Conservation (phyloP, 1,140 invertebrate species). For the Phenacoccus solenopsis region DNA sequence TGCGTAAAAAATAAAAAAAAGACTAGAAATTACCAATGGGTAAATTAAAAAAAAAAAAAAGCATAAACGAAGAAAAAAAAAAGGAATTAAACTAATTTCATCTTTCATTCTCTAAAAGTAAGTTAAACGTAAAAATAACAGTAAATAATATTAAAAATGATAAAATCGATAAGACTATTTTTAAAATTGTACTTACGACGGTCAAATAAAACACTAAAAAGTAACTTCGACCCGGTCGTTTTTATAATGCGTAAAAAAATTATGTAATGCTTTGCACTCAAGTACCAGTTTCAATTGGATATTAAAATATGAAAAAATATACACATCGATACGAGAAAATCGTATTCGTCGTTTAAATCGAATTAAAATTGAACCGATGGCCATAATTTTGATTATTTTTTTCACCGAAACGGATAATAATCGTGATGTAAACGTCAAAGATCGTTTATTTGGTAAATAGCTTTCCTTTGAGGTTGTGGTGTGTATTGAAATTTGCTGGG, state of each 20-base stretch:
- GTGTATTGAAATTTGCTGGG: slow-evolving; percentile 45
- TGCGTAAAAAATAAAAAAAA: not conserved
- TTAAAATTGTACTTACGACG: not conserved
- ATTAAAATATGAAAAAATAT: not conserved
- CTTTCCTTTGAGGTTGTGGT: slow-evolving; percentile 53
- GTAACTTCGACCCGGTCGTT: no score
- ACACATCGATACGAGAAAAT: no score
- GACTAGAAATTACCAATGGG: not conserved
- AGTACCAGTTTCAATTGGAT: not conserved
- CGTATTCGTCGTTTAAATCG: no score
- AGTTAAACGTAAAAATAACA: not conserved
- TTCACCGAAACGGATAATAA: not conserved
- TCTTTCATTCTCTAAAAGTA: not conserved
- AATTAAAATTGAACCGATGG: no score
- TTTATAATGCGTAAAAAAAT: no score
- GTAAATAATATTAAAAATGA: not conserved
- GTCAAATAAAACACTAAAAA: no score
- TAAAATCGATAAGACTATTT: not conserved
- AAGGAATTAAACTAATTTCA: not conserved
- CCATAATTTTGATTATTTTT: not conserved
- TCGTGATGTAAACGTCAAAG: slow-evolving; percentile 20
- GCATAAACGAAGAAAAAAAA: not conserved
- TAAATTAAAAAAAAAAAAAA: not conserved
- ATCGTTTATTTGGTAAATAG: slow-evolving; percentile 36
- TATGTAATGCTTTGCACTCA: no score